Conservation (phyloP, 1,140 invertebrate genomes). For the Antheraea pernyi region DNA sequence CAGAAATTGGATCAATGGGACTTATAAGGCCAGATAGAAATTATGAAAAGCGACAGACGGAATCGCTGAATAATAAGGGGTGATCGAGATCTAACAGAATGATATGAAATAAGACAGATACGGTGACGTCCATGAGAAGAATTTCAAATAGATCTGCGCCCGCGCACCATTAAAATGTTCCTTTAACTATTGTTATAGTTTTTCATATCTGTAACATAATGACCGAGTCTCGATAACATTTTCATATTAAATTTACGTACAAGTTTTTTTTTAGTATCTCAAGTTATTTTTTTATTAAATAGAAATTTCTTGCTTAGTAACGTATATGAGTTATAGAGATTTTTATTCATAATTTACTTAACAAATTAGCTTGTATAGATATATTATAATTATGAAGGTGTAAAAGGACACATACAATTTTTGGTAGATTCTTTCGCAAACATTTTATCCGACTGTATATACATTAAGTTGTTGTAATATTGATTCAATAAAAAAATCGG, state of each 20-base stretch:
- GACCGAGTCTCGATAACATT: conserved; percentile 14
- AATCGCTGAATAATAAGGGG: conserved; percentile 62
- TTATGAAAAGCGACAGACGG: conserved; percentile 40
- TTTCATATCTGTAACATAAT: neutral
- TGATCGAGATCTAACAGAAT: conserved; percentile 72
- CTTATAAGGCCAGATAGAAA: conserved; percentile 33
- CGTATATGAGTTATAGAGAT: no score
- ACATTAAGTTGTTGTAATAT: no score
- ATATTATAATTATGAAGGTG: no score
- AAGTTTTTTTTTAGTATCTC: neutral
- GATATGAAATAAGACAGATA: conserved; percentile 75
- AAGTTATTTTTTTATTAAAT: neutral
- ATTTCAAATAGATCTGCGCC: conserved; percentile 51
- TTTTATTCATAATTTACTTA: no score
- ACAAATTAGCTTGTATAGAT: no score
- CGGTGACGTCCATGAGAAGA: conserved; percentile 55
- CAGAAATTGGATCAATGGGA: no score
- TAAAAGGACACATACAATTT: no score
- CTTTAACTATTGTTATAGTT: conserved; percentile 40
- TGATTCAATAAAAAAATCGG: no score
- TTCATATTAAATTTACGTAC: conserved; percentile 9
- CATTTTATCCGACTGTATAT: no score
- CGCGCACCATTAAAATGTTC: conserved; percentile 29
- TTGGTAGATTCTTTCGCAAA: no score
- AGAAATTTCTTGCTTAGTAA: neutral